A percentile compares a stretch with the other conserved stretches of the same genome.
Evolutionary conservation across 2,888 invertebrate genomes (phyloP).

Genomic region (Hirtodrosophila confusa): DNA sequence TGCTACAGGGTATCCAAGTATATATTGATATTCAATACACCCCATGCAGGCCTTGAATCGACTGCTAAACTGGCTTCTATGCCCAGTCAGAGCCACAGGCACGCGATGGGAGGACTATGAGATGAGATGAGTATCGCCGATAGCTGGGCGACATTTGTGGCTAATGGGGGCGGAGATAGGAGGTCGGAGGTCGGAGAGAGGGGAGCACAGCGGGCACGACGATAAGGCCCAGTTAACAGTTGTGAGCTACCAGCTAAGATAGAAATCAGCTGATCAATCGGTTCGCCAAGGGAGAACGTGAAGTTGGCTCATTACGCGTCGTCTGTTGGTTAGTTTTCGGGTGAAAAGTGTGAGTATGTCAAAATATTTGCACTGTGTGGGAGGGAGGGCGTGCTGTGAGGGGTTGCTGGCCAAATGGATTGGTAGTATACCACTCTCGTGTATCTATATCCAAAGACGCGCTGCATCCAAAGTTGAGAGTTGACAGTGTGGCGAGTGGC

Average conservation of each 20-base stretch:
- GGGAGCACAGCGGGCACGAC: slow-evolving; percentile 13
- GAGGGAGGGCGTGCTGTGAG: slow-evolving; percentile 7
- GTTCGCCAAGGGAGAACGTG: slow-evolving; percentile 24
- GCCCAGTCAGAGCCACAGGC: slow-evolving; percentile 1
- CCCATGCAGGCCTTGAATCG: too few species aligned
- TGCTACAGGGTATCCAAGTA: too few species aligned
- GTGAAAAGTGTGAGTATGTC: slow-evolving; percentile 34
- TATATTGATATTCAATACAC: too few species aligned
- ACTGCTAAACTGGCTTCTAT: too few species aligned
- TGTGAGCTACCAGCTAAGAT: slow-evolving; percentile 26
- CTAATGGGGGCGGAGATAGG: slow-evolving; percentile 35
- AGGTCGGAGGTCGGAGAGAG: background rate
- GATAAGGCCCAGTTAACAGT: slow-evolving; percentile 39
- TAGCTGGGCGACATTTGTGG: slow-evolving; percentile 47
- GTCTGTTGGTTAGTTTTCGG: slow-evolving; percentile 14
- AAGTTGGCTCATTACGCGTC: slow-evolving; percentile 38
- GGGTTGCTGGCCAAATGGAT: slow-evolving; percentile 8
- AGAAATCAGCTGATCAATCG: slow-evolving; percentile 44
- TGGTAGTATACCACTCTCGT: background rate
- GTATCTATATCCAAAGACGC: background rate
- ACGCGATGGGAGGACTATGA: background rate
- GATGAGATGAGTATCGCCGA: slow-evolving; percentile 16
- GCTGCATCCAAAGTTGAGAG: background rate
- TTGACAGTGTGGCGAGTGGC: slow-evolving; percentile 9
- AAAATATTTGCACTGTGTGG: slow-evolving; percentile 43